Conservation (phyloP, 2,888 invertebrate genomes). For the Thera britannica region DNA sequence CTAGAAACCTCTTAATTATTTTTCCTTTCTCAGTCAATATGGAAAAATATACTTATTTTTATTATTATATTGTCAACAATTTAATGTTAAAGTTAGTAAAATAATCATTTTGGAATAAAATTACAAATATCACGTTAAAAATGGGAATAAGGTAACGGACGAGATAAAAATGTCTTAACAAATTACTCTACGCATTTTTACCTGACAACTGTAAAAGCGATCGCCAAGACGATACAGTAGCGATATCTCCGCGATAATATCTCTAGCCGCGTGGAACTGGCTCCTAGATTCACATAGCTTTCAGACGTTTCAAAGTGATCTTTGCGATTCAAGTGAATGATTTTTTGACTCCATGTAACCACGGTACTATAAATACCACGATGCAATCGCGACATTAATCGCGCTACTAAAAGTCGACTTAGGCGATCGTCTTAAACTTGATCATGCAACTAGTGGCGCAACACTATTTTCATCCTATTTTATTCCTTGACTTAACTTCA, state of each 20-base stretch:
- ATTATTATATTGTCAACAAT: slow-evolving; percentile 47
- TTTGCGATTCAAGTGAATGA: no score
- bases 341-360: no score
- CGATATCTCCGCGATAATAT: no score
- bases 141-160: slow-evolving; percentile 32
- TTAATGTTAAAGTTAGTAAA: slow-evolving; percentile 38
- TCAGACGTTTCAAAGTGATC: no score
- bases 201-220: no score
- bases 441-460: slow-evolving; percentile 9
- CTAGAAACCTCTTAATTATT: slow-evolving; percentile 48
- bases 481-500: no score
- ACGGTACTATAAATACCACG: no score
- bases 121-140: slow-evolving; percentile 50
- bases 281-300: no score
- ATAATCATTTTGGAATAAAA: slow-evolving; percentile 53
- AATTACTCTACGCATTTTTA: not conserved
- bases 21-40: slow-evolving; percentile 54
- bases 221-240: no score
- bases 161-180: slow-evolving; percentile 19
- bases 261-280: no score
- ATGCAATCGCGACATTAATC: no score
- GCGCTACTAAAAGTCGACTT: no score
- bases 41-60: slow-evolving; percentile 53
- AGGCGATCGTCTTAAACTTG: not conserved
- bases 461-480: not conserved